Evolutionary conservation across 2,797 vertebrate genomes (phyloP), one percentile per base, ranked within the genome.

Genomic region (Rhinophrynus dorsalis): DNA sequence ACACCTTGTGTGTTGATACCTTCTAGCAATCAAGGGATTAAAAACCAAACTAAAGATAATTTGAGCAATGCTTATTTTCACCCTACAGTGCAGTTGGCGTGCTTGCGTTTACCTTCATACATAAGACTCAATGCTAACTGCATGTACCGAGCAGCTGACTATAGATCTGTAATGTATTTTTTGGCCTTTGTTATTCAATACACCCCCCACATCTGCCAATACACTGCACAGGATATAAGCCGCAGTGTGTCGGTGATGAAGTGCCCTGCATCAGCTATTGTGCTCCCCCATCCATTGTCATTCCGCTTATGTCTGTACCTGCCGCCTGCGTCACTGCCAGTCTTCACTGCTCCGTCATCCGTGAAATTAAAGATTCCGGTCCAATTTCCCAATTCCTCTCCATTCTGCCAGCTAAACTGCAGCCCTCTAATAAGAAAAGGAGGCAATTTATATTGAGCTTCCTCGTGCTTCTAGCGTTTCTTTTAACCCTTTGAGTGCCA

Each of bases 351-450:
- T 92, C 91, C 93, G 74, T 94, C 92, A 88, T 96, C 93, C 83
- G 86, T 95, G 94, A 94, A 93, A 97, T 96, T 98, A 94, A 95
- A 90, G 76, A 93, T 91, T 86, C 95, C 89, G 88, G 92, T 98
- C 97, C 95, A 97, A 93, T 98, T 98, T 93, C 93, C 91, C 91
- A 93, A 88, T 82, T 96, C 95, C 90, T 96, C 95, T 81, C 92
- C 94, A 94, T 90, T 96, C 94, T 98, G 95, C 95, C 95, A 94
- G 90, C 91, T 96, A 95, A 96, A 96, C 90, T 96, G 95, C 93
- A 96, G 93, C 78, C 92, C 93, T 94, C 97, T 99, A 94, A 89
- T 90, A 92, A 98, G 88, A 98, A 91, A 98, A 98, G 1, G 90
- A 97, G 92, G 92, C 86, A 97, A 88, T 96, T 88, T 87, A 81